A percentile compares a stretch with the other conserved stretches of the same genome.
Evolutionary conservation across 2,888 invertebrate genomes (phyloP).

Genomic region (Matsumyia berberina): DNA sequence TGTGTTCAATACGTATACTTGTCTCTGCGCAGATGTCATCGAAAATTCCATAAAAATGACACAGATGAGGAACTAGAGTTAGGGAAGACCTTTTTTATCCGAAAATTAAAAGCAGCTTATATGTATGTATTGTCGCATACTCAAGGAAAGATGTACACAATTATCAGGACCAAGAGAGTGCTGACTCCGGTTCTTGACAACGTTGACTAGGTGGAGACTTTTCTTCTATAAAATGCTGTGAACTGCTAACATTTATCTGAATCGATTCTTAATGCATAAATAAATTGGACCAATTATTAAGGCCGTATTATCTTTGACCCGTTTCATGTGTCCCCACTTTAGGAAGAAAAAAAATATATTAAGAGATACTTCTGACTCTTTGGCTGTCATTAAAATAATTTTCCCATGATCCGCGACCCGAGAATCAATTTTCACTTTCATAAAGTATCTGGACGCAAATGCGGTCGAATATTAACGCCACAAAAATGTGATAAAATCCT

Average conservation of each 20-base stretch:
- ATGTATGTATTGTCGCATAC: too few species aligned
- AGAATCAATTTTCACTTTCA: conserved; percentile 76
- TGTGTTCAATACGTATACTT: too few species aligned
- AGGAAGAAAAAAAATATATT: neutral
- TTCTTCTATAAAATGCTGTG: too few species aligned
- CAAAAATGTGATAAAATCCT: conserved; percentile 76
- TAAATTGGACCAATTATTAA: conserved; percentile 46
- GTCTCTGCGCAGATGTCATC: too few species aligned
- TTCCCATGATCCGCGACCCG: conserved; percentile 62
- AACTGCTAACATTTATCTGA: neutral
- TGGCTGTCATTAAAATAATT: conserved; percentile 67
- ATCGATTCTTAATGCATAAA: conserved; percentile 1
- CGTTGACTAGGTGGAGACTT: too few species aligned
- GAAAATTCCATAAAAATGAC: too few species aligned
- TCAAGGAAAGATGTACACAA: too few species aligned
- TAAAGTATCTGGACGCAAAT: conserved; percentile 72
- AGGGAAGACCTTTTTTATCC: too few species aligned
- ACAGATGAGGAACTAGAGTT: too few species aligned
- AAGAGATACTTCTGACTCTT: conserved; percentile 20
- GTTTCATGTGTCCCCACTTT: conserved; percentile 57
- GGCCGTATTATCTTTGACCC: conserved; percentile 44
- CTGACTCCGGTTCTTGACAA: too few species aligned
- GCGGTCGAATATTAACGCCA: conserved; percentile 72
- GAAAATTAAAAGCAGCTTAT: too few species aligned
- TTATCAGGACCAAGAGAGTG: too few species aligned